phyloP scores from a whole-genome alignment of 2,888 invertebrate genomes.

The Parnassius apollo region DNA sequence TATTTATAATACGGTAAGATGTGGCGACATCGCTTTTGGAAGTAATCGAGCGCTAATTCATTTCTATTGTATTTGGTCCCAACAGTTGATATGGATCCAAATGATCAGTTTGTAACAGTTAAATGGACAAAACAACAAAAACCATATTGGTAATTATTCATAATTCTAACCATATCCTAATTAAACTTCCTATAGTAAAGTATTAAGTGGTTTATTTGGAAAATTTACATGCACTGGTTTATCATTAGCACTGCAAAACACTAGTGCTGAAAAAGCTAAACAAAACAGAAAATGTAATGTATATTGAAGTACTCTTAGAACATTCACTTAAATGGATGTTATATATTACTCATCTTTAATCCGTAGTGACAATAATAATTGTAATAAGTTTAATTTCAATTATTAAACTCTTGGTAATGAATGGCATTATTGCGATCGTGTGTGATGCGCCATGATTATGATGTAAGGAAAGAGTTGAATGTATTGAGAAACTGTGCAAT shows the following conservation, averaged over 20 bases:
- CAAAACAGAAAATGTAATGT: constrained; percentile 15
- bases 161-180: no score
- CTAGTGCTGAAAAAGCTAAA: constrained; percentile 11
- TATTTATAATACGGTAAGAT: no score
- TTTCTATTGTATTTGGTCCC: no score
- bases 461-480: constrained; percentile 29
- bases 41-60: no score
- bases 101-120: no score
- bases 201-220: background rate
- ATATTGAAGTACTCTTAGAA: constrained; percentile 17
- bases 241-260: constrained; percentile 23
- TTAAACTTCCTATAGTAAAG: no score
- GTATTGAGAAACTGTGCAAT: constrained; percentile 42
- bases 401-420: constrained; percentile 25
- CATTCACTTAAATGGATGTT: constrained; percentile 20
- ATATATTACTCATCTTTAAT: constrained; percentile 26
- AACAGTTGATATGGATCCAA: no score
- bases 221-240: background rate
- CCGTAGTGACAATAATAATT: constrained; percentile 37
- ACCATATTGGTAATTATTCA: no score
- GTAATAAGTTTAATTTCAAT: constrained; percentile 31
- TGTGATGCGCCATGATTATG: constrained; percentile 14
- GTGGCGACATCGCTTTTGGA: no score
- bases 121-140: no score
- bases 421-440: constrained; percentile 16